Evolutionary conservation across 2,888 invertebrate species (phyloP), one percentile per base, ranked within the genome.

Genomic region (Nemoura dubitans): DNA sequence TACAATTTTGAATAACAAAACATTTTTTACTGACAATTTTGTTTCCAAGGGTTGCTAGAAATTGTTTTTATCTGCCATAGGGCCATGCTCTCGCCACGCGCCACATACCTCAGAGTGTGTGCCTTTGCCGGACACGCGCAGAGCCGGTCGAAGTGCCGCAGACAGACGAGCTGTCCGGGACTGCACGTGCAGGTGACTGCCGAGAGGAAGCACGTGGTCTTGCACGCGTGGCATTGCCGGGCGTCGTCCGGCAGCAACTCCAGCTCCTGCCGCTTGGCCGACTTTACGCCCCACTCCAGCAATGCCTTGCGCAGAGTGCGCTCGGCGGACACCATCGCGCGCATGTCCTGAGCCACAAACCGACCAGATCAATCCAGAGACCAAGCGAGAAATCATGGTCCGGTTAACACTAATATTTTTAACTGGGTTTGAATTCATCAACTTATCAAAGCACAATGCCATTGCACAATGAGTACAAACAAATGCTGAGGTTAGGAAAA

Each of bases 131-230:
- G 92, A 91, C 99, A 99, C 88, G 93, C 91, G 91, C 99, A 99
- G 86, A 99, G 94, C 86, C 96, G 94, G 36, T 95, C 94, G 90
- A 95, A 95, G 92, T 99, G 99, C 7, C 96, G 93, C 87, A 98
- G 93, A 91, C 99, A 99, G 83, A 97, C 98, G 85, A 98, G 93
- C 90, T 93, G 93, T 87, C 95, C 92, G 88, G 93, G 93, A 88
- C 95, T 94, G 91, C 98, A 99, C 29, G 94, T 92, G 90, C 99
- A 99, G 86, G 97, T 96, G 86, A 99, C 95, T 78, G 98, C 98
- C 83, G 99, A 99, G 89, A 99, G 93, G 93, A 98, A 99, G 92
- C 99, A 98, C 76, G 99, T 99, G 0, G 99, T 99, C 92, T 98
- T 98, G 93, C 99, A 99, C 90, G 95, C 93, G 91, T 95, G 95